Evolutionary conservation across 2,888 invertebrate species (phyloP), one percentile per base, ranked within the genome.

Genomic region (Cephus runcator): DNA sequence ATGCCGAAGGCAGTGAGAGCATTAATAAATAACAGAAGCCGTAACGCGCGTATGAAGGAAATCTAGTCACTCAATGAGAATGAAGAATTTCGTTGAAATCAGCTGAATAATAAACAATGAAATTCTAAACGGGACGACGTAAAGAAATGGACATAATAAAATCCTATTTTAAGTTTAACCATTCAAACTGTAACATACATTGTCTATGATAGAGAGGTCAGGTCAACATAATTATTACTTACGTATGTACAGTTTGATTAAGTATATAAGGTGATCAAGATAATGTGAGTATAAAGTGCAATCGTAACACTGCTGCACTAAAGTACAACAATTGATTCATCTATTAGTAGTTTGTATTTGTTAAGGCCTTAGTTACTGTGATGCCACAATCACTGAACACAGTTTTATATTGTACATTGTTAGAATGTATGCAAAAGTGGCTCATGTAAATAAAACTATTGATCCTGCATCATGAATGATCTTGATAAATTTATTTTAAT

Each of bases 1-100:
- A 94, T 95, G 92, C 95, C 95, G 77, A 87, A 87, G 56, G 86
- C 89, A 86, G 87, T 90, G 56, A 86, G 85, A 81, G 82, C 85
- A 56, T 79, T 90, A 77, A 80, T 90, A 30, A 81, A 85, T 78
- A 83, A 83, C 69, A 83, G 81, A 75, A 83, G 34, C 71, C 71
- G 71, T 88, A 87, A 85, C 82, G 73, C 11, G 33, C 34, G 76
- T 73, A 75, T 30, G 75, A 73, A 35, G 23, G 33, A 71, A 71
- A 71, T 71, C 71, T 71, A 71, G 71, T 71, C 71, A 71, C 12
- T 34, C 34, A 71, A 12, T 71, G 71, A 34, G 34, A 71, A 34
- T 4, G 71, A 71, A 31, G 71, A 71, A 34, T 30, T 71, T 71
- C 3, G 4, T 33, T 34, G 71, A 71, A 34, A 71, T 30, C 33